These are phyloP conservation scores for Macaria liturata DNA, from an alignment of 2,888 invertebrate genomes.

Conservation along the genomic window DNA sequence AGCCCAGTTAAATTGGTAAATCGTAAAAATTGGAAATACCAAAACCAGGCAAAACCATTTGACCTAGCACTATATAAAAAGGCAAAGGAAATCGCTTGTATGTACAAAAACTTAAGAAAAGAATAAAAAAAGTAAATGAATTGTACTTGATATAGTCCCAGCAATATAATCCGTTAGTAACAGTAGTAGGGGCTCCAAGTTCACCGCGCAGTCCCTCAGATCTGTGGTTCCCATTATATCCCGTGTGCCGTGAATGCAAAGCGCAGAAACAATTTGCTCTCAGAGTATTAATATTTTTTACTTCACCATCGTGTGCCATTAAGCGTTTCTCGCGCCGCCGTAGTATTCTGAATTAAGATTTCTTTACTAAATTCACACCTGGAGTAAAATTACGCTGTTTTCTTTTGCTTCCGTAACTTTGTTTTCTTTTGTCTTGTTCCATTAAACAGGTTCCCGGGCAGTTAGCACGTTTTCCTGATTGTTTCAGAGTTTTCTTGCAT, in stretches of 20 bases:
- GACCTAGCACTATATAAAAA: no score
- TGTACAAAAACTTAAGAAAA: no score
- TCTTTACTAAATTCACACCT: constrained; percentile 21
- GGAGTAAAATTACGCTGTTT: constrained; percentile 17
- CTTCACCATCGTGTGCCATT: constrained; percentile 22
- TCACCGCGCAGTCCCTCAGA: constrained; percentile 33
- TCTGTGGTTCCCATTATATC: constrained; percentile 52
- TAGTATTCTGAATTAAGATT: constrained; percentile 23
- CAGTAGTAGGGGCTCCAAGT: constrained; percentile 11
- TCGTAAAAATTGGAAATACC: no score
- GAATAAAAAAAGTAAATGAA: no score
- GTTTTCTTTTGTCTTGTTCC: background rate
- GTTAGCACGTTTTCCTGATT: no score
- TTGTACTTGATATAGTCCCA: no score
- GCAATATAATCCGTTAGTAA: no score
- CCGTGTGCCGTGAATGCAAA: constrained; percentile 52
- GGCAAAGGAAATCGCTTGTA: no score
- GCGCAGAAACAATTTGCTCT: constrained; percentile 46
- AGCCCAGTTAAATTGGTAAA: no score
- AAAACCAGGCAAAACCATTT: no score
- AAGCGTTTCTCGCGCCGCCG: constrained; percentile 18
- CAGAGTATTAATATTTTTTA: constrained; percentile 30
- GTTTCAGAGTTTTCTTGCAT: no score
- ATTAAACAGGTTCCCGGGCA: no score
- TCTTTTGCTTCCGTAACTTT: constrained; percentile 3